Evolutionary conservation across 1,140 invertebrate genomes (phyloP), one percentile per base, ranked within the genome.

Genomic region (Dendrolimus kikuchii): DNA sequence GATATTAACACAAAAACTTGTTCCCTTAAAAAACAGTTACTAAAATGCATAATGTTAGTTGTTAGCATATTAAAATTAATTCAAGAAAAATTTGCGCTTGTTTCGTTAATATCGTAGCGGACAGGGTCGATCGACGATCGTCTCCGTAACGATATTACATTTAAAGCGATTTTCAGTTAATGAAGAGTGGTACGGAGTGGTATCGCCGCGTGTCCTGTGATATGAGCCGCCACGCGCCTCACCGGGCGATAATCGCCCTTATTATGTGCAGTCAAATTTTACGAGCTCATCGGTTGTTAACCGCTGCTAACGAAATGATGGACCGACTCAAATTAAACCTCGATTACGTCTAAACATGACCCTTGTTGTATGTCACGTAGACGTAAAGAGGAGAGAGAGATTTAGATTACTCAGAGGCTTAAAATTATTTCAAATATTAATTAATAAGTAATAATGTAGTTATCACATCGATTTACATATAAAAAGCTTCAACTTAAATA

Each of bases 261-360:
- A 81, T 80, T 83, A 80, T 80, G 69, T 54, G 73, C 80, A 80
- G 77, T 80, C 78, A 81, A 83, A 80, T 83, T 83, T 83, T 81
- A 83, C 68, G 76, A 81, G 60, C 77, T 60, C 67, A 71, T 68
- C 67, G 76, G 66, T 71, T 77, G 74, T 77, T 73, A 74, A 64
- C 68, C 49, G 66, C 70, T 74, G 68, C 69, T 68, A 72, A 73
- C 69, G 72, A 74, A 77, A 74, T 73, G 68, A 74, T 66, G 66
- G 66, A 66, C 62, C 53, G 64, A 65, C 66, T 66, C 60, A 68
- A 75, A 68, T 74, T 70, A 71, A 74, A 65, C 60, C 62, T 62
- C 64, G 64, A 71, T 68, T 67, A 72, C 65, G 57, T 61, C 40
- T 62, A 53, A 64, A 66, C 61, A 66, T 62, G 58, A 66, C 40